phyloP scores from a whole-genome alignment of 1,140 invertebrate genomes.

The Carposina sasakii region DNA sequence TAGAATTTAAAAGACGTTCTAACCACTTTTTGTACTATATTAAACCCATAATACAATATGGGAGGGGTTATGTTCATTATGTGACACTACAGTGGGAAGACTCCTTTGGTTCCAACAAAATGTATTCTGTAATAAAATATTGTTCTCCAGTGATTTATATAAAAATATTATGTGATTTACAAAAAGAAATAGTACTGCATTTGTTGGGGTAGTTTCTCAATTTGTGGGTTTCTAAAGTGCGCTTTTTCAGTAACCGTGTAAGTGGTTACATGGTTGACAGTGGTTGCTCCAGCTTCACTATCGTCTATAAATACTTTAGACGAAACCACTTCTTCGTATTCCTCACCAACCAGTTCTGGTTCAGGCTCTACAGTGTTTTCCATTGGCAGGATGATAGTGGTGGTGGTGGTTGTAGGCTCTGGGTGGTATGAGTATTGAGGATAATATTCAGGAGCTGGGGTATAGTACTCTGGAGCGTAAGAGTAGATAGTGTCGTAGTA shows the following conservation, averaged over 20 bases:
- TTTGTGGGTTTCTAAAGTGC: conserved; percentile 50
- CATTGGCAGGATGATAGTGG: conserved; percentile 24
- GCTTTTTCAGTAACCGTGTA: conserved; percentile 57
- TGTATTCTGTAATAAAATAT: no score
- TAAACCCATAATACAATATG: no score
- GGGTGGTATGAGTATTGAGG: conserved; percentile 41
- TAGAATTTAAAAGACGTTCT: no score
- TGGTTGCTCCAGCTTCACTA: conserved; percentile 43
- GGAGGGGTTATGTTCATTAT: no score
- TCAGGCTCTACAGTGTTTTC: conserved; percentile 36
- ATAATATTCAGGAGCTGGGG: conserved; percentile 34
- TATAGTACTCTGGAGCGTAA: conserved; percentile 12
- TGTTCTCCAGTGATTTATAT: no score
- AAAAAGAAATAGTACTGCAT: conserved; percentile 62
- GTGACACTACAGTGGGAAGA: no score
- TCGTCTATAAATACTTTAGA: conserved; percentile 50
- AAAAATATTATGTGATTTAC: no score
- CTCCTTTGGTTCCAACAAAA: no score
- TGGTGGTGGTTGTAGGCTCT: conserved; percentile 28
- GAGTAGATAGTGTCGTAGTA: conserved; percentile 42
- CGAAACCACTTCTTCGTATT: conserved; percentile 54
- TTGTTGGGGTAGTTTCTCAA: conserved; percentile 57
- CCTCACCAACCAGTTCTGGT: conserved; percentile 51
- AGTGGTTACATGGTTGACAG: conserved; percentile 56
- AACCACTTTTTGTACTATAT: no score